Base-by-base conservation (phyloP, 2,797 vertebrate genomes). In the Columba guinea region DNA sequence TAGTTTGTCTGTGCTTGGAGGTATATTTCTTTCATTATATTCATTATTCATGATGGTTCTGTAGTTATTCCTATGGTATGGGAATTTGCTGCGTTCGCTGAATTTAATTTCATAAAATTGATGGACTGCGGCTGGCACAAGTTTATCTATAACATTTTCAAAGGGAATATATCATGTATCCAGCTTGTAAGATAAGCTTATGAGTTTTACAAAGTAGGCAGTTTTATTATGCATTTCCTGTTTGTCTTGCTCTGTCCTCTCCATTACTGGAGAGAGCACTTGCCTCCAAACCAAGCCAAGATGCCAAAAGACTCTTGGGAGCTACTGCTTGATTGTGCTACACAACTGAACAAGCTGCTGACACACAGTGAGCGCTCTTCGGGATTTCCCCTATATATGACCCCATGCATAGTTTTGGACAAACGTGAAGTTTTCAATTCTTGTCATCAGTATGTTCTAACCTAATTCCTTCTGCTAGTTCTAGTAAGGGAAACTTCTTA, bases 21-120 rank as follows among this genome's bases (percentile, higher is more conserved):
- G 41, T 93, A 89, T 94, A 89, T 97, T 97, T 97, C 91, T 93
- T 97, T 96, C 94, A 65, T 80, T 60, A 56, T 32, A 83, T 95
- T 94, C 83, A 88, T 95, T 96, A 95, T 94, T 76, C 82, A 88
- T 93, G 67, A 41, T 86, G 73, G 64, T 94, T 95, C 89, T 91
- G 81, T 93, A 94, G 74, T 75, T 87, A 74, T 85, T 94, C 84
- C 88, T 93, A 55, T 94, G 75, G 94, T 94, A 2, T 81, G 95
- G 77, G 83, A 95, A 91, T 86, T 90, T 96, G 53, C 89, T 96
- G 94, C 94, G 87, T 96, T 97, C 94, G 95, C 96, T 97, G 95
- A 91, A 84, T 89, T 69, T 78, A 65, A 60, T 94, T 97, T 95
- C 90, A 93, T 93, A 92, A 97, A 96, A 94, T 48, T 89, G 93